Base-by-base conservation (phyloP, 2,113 vertebrate species). In the Pongo pygmaeus region DNA sequence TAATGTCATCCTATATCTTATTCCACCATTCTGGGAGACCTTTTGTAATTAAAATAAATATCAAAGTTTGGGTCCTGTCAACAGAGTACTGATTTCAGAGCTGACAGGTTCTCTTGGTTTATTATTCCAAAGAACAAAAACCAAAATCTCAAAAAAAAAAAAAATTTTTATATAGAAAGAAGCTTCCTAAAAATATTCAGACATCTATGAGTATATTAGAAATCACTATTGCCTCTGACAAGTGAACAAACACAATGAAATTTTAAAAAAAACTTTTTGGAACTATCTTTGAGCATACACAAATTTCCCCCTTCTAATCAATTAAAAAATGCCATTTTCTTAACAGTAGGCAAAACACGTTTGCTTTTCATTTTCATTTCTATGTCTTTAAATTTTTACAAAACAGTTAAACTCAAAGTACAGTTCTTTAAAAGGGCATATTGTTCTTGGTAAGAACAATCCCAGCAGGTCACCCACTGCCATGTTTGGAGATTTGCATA, bases 341-440 rank as follows among this genome's bases (percentile, higher is more conserved):
- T 96, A 85, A 84, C 50, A 52, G 72, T 46, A 93, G 8, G 55
- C 43, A 95, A 48, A 64, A 72, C 89, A 84, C 14, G 1, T 90
- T 88, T 96, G 23, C 87, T 95, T 43, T 57, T 94, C 46, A 74
- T 94, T 97, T 97, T 93, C 93, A 84, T 55, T 74, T 48, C 20
- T 69, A 12, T 85, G 89, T 14, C 79, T 98, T 98, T 97, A 97
- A 78, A 67, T 97, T 96, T 74, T 83, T 93, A 96, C 94, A 97
- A 80, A 97, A 90, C 75, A 81, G 69, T 8, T 95, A 93, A 87
- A 70, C 84, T 96, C 40, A 97, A 95, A 98, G 84, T 40, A 93
- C 4, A 23, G 18, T 1, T 97, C 48, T 81, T 79, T 87, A 96
- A 89, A 94, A 92, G 43, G 38, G 38, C 2, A 0, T 96, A 96